Conservation (phyloP, 1,140 invertebrate species). For the Ostrea denselamellosa region DNA sequence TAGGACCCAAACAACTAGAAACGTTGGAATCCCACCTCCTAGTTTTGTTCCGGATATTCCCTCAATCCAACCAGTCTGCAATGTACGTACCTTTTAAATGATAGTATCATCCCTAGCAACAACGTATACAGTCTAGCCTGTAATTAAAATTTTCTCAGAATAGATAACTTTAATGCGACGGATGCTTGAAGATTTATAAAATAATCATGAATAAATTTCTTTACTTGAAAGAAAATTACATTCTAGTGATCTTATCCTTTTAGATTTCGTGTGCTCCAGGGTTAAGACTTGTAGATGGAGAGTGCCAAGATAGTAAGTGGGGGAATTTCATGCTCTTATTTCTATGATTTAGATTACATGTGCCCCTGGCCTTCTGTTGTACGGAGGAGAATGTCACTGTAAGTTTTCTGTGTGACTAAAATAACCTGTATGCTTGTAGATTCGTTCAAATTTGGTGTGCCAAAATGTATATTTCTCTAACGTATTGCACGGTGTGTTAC, state of each 20-base stretch:
- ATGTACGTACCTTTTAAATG: not conserved
- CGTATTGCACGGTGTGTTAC: not conserved
- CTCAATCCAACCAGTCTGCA: not conserved
- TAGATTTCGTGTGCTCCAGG: conserved; percentile 30
- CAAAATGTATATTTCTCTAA: not conserved
- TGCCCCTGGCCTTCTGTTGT: conserved; percentile 12
- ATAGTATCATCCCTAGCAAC: not conserved
- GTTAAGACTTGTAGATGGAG: conserved; percentile 18
- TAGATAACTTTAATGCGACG: not conserved
- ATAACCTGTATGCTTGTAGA: not conserved
- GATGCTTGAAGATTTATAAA: not conserved
- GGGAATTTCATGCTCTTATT: conserved; percentile 8
- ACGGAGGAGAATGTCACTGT: conserved; percentile 19
- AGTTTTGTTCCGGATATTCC: not conserved
- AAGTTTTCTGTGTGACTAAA: not conserved
- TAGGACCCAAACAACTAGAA: not conserved
- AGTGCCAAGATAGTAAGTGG: conserved; percentile 20
- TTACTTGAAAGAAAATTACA: not conserved
- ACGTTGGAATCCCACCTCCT: not conserved
- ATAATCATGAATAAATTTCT: not conserved
- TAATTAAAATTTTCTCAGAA: not conserved
- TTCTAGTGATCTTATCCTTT: not conserved
- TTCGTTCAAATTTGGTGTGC: not conserved
- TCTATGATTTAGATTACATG: conserved; percentile 36
- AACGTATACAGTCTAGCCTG: not conserved